A percentile compares a stretch with the other conserved stretches of the same genome.
These are phyloP conservation scores for Daboia siamensis DNA, from an alignment of 2,113 vertebrate species.

Conservation along the genomic window DNA sequence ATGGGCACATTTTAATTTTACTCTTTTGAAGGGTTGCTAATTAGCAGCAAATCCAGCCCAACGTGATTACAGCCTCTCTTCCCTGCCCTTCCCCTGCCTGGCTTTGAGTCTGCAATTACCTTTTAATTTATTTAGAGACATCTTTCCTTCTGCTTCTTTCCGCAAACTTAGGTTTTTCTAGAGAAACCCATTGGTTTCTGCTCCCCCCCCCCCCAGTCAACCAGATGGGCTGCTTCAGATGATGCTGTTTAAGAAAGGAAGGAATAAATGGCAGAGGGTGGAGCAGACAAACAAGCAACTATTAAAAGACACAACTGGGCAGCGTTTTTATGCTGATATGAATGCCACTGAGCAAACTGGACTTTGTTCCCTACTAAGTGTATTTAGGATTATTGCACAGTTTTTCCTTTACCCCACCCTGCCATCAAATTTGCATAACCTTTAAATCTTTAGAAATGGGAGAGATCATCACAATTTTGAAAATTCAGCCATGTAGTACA, in stretches of 20 bases:
- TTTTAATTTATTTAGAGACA: conserved; percentile 27
- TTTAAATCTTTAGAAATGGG: too few species aligned
- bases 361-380: background rate
- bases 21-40: conserved; percentile 26
- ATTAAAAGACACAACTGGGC: background rate
- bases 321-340: background rate
- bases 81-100: background rate
- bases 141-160: background rate
- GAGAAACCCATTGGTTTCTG: background rate
- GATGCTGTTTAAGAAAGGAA: background rate
- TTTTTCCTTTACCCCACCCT: too few species aligned
- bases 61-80: conserved; percentile 14
- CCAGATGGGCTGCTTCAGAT: background rate
- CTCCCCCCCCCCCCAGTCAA: too few species aligned
- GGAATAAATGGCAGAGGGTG: background rate
- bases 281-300: background rate
- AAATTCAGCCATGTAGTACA: too few species aligned
- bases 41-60: conserved; percentile 20
- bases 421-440: too few species aligned
- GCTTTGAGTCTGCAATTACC: conserved; percentile 25
- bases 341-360: background rate
- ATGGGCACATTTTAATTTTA: conserved; percentile 32
- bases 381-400: too few species aligned
- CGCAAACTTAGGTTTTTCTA: background rate
- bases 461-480: too few species aligned